Evolutionary conservation across 2,888 invertebrate species (phyloP).

Genomic region (Ectobius pallidus): DNA sequence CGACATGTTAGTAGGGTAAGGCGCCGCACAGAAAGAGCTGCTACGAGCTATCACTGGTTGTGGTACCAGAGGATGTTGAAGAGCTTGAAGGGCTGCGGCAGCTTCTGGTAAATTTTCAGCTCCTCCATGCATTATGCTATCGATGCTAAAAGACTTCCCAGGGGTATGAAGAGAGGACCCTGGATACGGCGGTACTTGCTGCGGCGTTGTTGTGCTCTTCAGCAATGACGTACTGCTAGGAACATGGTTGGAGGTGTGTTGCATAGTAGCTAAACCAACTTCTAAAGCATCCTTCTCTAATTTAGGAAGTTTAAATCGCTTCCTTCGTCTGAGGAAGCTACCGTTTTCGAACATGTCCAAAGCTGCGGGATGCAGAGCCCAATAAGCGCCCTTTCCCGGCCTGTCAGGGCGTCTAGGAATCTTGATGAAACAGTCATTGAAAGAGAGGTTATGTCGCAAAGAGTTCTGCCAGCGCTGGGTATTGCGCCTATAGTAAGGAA

Average conservation of each 20-base stretch:
- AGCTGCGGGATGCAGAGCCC: slow-evolving; percentile 81
- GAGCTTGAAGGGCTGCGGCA: slow-evolving; percentile 22
- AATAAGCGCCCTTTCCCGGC: slow-evolving; percentile 85
- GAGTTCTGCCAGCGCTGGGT: slow-evolving; percentile 81
- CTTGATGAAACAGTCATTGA: slow-evolving; percentile 97
- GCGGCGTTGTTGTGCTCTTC: not conserved
- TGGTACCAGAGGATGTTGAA: slow-evolving; percentile 27
- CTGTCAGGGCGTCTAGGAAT: slow-evolving; percentile 79
- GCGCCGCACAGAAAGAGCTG: slow-evolving; percentile 26
- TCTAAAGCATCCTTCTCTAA: slow-evolving; percentile 67
- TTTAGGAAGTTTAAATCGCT: slow-evolving; percentile 82
- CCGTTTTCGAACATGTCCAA: slow-evolving; percentile 91
- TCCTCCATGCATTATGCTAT: slow-evolving; percentile 50
- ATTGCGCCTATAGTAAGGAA: slow-evolving; percentile 85
- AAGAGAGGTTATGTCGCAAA: slow-evolving; percentile 89
- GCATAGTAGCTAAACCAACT: slow-evolving; percentile 38
- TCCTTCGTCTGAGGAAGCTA: slow-evolving; percentile 76
- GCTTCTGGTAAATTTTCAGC: slow-evolving; percentile 34
- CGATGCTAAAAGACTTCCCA: slow-evolving; percentile 51
- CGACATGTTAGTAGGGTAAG: slow-evolving; percentile 2
- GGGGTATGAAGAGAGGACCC: slow-evolving; percentile 29
- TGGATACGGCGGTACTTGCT: not conserved
- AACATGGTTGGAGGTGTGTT: slow-evolving; percentile 15
- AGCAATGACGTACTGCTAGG: slow-evolving; percentile 1
- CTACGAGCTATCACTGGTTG: slow-evolving; percentile 19